Evolutionary conservation across 2,113 vertebrate genomes (phyloP).

Genomic region (Hiodon tergisus): DNA sequence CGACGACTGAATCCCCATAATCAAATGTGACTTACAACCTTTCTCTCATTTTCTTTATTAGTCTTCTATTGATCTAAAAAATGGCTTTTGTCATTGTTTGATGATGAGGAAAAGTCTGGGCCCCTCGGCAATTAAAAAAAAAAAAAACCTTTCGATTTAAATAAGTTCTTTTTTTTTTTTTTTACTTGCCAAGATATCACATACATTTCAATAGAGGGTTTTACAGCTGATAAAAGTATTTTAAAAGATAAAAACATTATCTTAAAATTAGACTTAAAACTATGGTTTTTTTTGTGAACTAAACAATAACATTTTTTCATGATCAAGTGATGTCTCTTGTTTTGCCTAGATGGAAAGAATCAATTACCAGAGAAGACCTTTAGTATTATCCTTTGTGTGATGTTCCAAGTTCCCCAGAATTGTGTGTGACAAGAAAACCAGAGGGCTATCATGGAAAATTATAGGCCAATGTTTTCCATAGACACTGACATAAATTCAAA

Average conservation of each 20-base stretch:
- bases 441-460: not conserved
- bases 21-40: conserved; percentile 22
- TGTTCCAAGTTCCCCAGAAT: too few species aligned
- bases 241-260: too few species aligned
- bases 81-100: conserved; percentile 21
- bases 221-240: too few species aligned
- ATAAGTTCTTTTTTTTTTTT: too few species aligned
- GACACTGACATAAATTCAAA: conserved; percentile 3
- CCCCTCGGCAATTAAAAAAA: not conserved
- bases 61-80: not conserved
- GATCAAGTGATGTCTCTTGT: too few species aligned
- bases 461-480: not conserved
- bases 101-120: conserved; percentile 11
- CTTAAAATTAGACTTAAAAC: too few species aligned
- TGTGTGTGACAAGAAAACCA: not conserved
- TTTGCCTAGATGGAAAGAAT: too few species aligned
- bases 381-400: not conserved
- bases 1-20: conserved; percentile 18
- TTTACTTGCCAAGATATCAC: too few species aligned
- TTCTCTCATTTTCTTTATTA: conserved; percentile 21
- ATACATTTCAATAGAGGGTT: too few species aligned
- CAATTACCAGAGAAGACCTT: not conserved
- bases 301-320: too few species aligned
- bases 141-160: too few species aligned
- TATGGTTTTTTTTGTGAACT: too few species aligned